A percentile compares a stretch with the other conserved stretches of the same genome.
phyloP scores from a whole-genome alignment of 2,797 vertebrate species.

The Remorina albescens region DNA sequence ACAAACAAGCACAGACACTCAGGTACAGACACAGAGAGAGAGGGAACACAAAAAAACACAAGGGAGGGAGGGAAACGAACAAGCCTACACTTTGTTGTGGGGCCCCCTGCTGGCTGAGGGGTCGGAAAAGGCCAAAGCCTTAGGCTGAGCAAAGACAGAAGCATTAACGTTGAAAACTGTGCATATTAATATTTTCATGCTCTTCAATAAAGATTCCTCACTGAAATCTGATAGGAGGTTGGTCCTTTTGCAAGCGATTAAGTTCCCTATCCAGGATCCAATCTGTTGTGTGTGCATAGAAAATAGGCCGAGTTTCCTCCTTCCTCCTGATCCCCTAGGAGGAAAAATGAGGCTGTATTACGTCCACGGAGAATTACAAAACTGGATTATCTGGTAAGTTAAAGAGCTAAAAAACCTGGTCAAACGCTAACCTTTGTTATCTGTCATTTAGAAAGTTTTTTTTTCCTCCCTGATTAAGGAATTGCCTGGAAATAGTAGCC shows the following conservation, averaged over 20 bases:
- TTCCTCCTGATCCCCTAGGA: conserved; percentile 47
- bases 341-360: conserved; percentile 49
- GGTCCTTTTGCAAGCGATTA: conserved; percentile 23
- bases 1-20: neutral
- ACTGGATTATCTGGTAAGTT: conserved; percentile 56
- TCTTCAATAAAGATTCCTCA: conserved; percentile 12
- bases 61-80: too few species aligned
- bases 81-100: neutral
- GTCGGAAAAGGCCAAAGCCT: neutral
- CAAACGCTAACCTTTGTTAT: conserved; percentile 13
- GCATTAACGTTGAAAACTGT: neutral
- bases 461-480: neutral
- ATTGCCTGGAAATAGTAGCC: neutral
- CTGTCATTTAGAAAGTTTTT: neutral
- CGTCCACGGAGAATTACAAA: conserved; percentile 48
- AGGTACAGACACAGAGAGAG: too few species aligned
- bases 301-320: conserved; percentile 58
- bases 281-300: conserved; percentile 42
- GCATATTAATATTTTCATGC: neutral
- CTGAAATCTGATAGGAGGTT: conserved; percentile 34
- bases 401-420: conserved; percentile 21
- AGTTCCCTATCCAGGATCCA: conserved; percentile 16
- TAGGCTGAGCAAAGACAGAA: neutral
- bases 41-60: neutral
- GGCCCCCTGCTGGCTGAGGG: conserved; percentile 50